A percentile compares a stretch with the other conserved stretches of the same genome.
Conservation (phyloP, 2,797 vertebrate genomes). For the Jordanella pulchra region DNA sequence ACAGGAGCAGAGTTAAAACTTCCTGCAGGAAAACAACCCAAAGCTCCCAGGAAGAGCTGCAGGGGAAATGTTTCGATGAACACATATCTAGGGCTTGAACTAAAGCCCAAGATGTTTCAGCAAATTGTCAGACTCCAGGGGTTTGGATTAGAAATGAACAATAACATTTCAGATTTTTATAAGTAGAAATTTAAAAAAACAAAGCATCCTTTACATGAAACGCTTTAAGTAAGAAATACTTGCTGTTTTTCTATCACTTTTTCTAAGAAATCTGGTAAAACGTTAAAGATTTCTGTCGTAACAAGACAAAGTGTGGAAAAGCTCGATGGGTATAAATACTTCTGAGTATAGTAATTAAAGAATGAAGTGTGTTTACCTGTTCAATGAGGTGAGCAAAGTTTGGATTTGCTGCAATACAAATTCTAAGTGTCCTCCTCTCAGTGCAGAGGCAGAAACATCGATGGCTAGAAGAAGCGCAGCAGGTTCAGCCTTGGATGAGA, state of each 20-base stretch:
- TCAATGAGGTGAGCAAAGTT: conserved; percentile 63
- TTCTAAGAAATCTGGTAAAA: neutral
- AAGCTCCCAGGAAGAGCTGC: neutral
- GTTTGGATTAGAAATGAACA: neutral
- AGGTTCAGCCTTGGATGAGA: conserved; percentile 63
- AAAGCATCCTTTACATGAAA: neutral
- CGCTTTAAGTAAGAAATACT: neutral
- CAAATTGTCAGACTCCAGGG: neutral
- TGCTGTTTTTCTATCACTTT: neutral
- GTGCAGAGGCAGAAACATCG: conserved; percentile 75
- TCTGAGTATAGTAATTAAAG: too few species aligned
- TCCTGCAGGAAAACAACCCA: neutral
- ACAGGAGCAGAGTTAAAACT: neutral
- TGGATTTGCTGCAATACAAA: conserved; percentile 75
- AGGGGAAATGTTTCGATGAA: neutral
- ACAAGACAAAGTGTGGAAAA: neutral
- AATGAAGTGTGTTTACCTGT: conserved; percentile 53
- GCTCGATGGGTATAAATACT: neutral
- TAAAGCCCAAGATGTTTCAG: neutral
- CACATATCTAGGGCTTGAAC: neutral
- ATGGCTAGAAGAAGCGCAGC: conserved; percentile 79
- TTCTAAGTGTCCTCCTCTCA: conserved; percentile 76
- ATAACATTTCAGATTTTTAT: neutral
- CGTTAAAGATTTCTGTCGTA: neutral
- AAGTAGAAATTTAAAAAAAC: neutral